Percentiles rank a stretch among this genome's conserved stretches.
phyloP scores from a whole-genome alignment of 2,113 vertebrate species.

The Urocynchramus pylzowi region DNA sequence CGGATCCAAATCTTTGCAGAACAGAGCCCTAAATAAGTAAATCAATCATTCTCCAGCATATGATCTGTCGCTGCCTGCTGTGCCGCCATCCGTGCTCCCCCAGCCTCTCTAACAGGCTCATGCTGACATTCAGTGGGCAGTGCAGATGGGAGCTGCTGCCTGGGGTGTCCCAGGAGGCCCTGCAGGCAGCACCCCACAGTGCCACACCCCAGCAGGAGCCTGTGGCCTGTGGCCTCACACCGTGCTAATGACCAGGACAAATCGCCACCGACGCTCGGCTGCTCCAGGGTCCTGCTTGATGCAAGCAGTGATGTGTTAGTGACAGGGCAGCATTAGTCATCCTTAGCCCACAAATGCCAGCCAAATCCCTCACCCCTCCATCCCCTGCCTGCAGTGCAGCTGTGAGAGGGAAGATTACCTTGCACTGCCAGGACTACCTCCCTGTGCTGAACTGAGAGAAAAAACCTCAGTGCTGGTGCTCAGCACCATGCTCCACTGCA shows the following conservation, averaged over 20 bases:
- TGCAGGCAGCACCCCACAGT: not conserved
- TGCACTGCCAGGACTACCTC: not conserved
- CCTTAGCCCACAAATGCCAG: not conserved
- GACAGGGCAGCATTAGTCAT: not conserved
- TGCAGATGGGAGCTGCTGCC: not conserved
- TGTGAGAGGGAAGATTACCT: not conserved
- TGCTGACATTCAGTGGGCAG: not conserved
- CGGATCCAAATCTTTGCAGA: not conserved
- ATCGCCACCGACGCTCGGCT: not conserved
- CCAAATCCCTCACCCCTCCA: fast-evolving
- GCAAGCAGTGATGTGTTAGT: not conserved
- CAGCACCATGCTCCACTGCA: not conserved
- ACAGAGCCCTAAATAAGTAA: not conserved
- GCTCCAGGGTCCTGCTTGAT: not conserved
- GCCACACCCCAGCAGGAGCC: not conserved
- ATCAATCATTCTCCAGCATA: not conserved
- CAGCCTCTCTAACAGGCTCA: not conserved
- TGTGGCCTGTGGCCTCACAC: fast-evolving
- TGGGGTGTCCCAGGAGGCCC: not conserved
- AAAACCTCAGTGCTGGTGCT: not conserved
- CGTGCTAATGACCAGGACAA: not conserved
- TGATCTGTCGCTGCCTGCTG: not conserved
- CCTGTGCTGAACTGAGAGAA: not conserved
- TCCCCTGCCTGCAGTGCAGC: not conserved
- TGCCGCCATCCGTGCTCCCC: not conserved